Base-by-base conservation (phyloP, 2,113 vertebrate genomes). In the Trinectes maculatus region DNA sequence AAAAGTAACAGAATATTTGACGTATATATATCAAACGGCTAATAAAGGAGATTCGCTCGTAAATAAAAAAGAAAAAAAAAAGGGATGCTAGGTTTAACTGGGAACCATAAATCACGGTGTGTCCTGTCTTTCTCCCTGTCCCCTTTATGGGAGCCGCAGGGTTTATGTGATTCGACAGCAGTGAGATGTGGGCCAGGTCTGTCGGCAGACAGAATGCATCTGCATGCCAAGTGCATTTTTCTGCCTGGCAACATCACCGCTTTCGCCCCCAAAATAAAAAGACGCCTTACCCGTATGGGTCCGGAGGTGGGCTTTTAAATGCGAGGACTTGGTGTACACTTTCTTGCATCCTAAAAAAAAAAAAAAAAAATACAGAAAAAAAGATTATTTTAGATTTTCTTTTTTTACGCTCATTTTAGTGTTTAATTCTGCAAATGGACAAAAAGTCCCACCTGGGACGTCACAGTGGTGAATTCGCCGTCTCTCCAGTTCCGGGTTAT, bases 291-390 rank as follows among this genome's bases (percentile, higher is more conserved):
- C 97, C 69, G 97, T 99, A 86, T 98, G 96, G 84, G 96, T 98
- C 85, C 97, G 94, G 83, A 97, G 92, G 91, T 99, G 97, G 15
- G 96, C 97, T 92, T 99, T 99, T 86, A 99, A 91, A 90, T 99
- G 97, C 77, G 97, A 99, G 22, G 96, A 98, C 92, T 99, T 99
- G 68, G 97, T 99, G 92, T 99, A 99, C 43, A 99, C 97, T 91
- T 98, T 99, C 47, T 94, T 95, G 89, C 97, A 99, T 40, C 96
- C 97, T 99, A 75, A 74, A 46, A 42, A 22, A 18, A 29, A 21
- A 3, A 53, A 4, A 34, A 25, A 18, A 16, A 3, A 15, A 47
- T n/a, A n/a, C n/a, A n/a, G n/a, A n/a, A n/a, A n/a, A n/a, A n/a
- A n/a, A n/a, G n/a, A n/a, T n/a, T n/a, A n/a, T n/a, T n/a, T n/a